These are phyloP conservation scores for Morus bassanus DNA, from an alignment of 2,797 vertebrate genomes.

Conservation along the genomic window DNA sequence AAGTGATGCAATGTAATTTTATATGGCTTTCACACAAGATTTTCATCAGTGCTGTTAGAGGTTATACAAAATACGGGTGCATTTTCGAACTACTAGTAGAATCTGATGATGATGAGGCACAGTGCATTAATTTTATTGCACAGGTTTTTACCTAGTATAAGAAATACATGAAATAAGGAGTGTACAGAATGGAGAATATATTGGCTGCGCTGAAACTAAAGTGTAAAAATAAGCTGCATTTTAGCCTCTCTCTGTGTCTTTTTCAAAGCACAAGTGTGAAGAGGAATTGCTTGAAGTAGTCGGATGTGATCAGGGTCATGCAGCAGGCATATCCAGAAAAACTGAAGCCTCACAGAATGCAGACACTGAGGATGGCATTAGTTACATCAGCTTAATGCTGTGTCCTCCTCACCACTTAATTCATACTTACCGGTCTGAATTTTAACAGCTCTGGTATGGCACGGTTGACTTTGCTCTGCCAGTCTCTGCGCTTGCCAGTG, in stretches of 20 bases:
- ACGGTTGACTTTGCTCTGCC: neutral
- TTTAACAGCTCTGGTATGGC: neutral
- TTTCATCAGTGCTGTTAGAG: neutral
- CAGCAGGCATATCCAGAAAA: neutral
- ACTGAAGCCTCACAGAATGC: accelerated
- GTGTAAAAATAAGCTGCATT: neutral
- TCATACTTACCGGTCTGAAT: neutral
- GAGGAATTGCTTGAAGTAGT: neutral
- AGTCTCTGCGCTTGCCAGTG: neutral
- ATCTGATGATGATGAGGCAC: neutral
- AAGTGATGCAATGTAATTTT: neutral
- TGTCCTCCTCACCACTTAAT: neutral
- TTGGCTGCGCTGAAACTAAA: neutral
- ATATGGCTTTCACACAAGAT: neutral
- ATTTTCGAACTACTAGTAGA: neutral
- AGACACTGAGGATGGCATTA: neutral
- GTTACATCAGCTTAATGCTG: neutral
- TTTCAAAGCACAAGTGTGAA: neutral
- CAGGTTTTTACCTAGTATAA: neutral
- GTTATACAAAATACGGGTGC: neutral
- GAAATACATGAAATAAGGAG: neutral
- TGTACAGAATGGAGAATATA: neutral
- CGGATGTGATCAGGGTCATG: neutral
- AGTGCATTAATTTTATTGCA: neutral
- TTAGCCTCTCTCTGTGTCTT: neutral